These are phyloP conservation scores for Cyanoliseus patagonus DNA, from an alignment of 2,113 vertebrate species.

Conservation along the genomic window DNA sequence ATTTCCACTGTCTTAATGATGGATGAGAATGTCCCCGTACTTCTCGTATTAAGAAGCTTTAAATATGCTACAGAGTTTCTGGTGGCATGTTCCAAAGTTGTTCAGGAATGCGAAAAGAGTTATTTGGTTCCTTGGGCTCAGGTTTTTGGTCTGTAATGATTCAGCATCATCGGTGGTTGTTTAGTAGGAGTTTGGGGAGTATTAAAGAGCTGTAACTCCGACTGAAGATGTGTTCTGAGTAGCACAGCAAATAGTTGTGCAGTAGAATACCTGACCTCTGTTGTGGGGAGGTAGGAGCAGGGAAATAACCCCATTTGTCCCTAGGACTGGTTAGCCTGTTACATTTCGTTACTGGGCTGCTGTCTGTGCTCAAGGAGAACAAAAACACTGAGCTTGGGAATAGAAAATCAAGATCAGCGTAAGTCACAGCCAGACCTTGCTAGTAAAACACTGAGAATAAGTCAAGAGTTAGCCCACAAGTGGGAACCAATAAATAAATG, in stretches of 20 bases:
- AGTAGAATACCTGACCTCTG: neutral
- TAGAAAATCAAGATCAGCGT: neutral
- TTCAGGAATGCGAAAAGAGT: neutral
- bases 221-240: neutral
- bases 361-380: conserved; percentile 33
- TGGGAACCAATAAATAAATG: neutral
- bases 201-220: neutral
- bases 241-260: neutral
- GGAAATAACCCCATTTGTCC: neutral
- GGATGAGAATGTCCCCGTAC: neutral
- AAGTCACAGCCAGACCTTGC: neutral
- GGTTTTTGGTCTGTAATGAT: neutral
- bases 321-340: neutral
- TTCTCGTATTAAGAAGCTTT: neutral
- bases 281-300: neutral
- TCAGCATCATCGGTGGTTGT: neutral
- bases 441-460: neutral
- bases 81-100: neutral
- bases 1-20: conserved; percentile 1
- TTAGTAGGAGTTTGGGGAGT: neutral
- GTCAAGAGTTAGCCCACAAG: neutral
- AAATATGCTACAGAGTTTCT: neutral
- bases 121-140: neutral
- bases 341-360: neutral
- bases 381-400: neutral